Evolutionary conservation across 2,113 vertebrate genomes (phyloP), one percentile per base, ranked within the genome.

Genomic region (Salvator merianae): DNA sequence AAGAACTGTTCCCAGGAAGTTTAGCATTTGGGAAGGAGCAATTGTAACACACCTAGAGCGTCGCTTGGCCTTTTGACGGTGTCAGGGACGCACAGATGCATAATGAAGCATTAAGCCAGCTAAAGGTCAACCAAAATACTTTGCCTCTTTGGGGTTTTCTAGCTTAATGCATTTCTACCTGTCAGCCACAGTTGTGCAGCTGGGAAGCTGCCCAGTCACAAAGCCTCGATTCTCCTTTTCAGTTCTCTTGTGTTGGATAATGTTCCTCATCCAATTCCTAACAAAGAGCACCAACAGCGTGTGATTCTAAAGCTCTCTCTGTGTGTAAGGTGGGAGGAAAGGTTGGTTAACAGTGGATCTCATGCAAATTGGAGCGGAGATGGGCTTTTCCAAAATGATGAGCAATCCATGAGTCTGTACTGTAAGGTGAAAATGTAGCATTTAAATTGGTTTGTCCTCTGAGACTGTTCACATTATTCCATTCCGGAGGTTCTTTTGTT

Each of bases 91-190:
- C 30, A 22, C 50, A 68, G 7, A 47, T 10, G 0, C 77, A 62
- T 53, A 1, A 73, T 6, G 1, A 83, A 85, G 85, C 62, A 79
- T 81, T 86, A 59, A 65, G 69, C 74, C 76, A 66, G 18, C 36
- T 84, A 89, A 91, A 94, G 93, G 92, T 90, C 90, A 89, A 53
- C 34, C 6, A 62, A 85, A 74, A 14, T 81, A 68, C 73, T 72
- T 77, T 83, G 28, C 80, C 73, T 36, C 69, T 38, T 22, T 0
- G 0, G 0, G 7, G 43, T 22, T 81, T 71, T 43, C 84, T 68
- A 69, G 2, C 0, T 30, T 18, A 13, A 59, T 85, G 83, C 32
- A 30, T 28, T 72, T 78, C 73, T 55, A 66, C 38, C 89, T 85
- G 87, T 81, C 86, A 72, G 32, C 86, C 79, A 30, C 79, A 65